Conservation (phyloP, 2,113 vertebrate genomes). For the Nanger granti region DNA sequence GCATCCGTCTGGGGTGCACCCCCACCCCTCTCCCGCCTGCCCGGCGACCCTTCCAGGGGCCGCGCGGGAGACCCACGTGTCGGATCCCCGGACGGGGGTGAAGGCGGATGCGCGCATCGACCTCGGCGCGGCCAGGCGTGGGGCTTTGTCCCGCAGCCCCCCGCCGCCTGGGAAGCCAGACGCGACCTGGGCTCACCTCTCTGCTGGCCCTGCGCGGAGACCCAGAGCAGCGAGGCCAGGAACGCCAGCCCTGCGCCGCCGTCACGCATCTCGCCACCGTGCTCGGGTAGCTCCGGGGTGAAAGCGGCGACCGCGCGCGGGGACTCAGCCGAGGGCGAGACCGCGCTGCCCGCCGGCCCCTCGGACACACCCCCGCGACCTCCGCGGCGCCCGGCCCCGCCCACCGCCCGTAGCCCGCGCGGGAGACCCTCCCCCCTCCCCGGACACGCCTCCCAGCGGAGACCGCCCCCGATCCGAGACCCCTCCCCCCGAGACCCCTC, state of each 20-base stretch:
- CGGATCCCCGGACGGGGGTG: not conserved
- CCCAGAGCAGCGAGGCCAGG: constrained; percentile 59
- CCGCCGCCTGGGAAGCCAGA: not conserved
- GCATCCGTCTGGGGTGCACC: not conserved
- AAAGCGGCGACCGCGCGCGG: not conserved
- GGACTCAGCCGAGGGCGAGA: not conserved
- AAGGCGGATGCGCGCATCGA: not conserved
- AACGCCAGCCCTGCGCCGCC: constrained; percentile 1
- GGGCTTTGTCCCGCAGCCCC: constrained; percentile 40
- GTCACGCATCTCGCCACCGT: constrained; percentile 22
- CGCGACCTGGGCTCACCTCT: constrained; percentile 73
- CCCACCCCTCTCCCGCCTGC: too few relatives aligned
- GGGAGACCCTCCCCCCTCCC: not conserved
- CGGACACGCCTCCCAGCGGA: not conserved
- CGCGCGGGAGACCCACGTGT: not conserved
- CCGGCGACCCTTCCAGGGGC: not conserved
- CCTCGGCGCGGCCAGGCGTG: not conserved
- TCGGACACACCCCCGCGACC: constrained; percentile 33
- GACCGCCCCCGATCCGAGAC: not conserved
- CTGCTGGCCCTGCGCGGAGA: constrained; percentile 69
- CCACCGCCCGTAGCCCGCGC: not conserved
- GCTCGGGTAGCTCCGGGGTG: not conserved
- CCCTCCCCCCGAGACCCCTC: not conserved
- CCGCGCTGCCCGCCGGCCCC: not conserved
- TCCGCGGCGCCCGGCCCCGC: constrained; percentile 8